Evolutionary conservation across 2,888 invertebrate genomes (phyloP).

Genomic region (Lycophotia porphyrea): DNA sequence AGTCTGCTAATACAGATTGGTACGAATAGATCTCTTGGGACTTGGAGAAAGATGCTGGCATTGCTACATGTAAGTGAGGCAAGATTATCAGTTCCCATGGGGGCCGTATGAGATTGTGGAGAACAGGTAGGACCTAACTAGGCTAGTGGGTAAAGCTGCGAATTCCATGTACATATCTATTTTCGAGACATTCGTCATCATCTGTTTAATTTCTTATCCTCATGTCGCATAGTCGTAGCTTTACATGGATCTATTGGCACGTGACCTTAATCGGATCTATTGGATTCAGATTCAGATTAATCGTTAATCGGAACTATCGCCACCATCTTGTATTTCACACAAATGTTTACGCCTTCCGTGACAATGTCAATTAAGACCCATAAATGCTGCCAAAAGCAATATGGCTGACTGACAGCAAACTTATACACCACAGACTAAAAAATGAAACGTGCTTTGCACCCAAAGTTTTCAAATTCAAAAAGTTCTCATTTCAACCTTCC

Average conservation of each 20-base stretch:
- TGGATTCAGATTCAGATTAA: too few relatives aligned
- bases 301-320: neutral
- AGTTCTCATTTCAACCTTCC: constrained; percentile 21
- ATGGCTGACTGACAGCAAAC: constrained; percentile 2
- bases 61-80: neutral
- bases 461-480: constrained; percentile 39
- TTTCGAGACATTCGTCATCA: neutral
- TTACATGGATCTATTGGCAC: neutral
- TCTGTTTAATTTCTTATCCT: neutral
- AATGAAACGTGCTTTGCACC: neutral
- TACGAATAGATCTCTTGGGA: neutral
- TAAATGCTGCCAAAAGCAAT: constrained; percentile 11
- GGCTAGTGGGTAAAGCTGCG: neutral
- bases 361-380: neutral
- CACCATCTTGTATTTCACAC: neutral
- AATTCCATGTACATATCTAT: neutral
- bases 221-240: neutral
- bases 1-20: too few relatives aligned
- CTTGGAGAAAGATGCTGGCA: constrained; percentile 9
- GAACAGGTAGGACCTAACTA: neutral
- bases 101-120: neutral
- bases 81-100: constrained; percentile 1
- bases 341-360: neutral
- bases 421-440: neutral
- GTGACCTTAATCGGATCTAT: neutral